phyloP scores from a whole-genome alignment of 92 coral and sea anemone genomes.

The Nematostella vectensis region DNA sequence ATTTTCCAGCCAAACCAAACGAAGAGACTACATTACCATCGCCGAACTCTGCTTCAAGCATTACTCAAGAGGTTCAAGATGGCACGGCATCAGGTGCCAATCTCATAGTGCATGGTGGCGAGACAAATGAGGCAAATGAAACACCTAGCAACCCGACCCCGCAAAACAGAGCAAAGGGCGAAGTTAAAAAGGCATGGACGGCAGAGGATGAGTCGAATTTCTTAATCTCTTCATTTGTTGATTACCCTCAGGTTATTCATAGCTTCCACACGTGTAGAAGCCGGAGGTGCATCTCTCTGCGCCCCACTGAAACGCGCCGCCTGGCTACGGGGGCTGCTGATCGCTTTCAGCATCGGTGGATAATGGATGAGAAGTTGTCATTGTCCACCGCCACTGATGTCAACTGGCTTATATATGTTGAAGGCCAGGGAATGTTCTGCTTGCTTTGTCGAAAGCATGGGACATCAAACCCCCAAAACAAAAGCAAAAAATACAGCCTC shows the following conservation, averaged over 20 bases:
- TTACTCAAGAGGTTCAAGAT: too few species aligned
- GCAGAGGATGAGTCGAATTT: constrained; percentile 2
- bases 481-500: constrained; percentile 19
- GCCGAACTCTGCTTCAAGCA: too few species aligned
- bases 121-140: too few species aligned
- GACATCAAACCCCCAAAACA: constrained; percentile 17
- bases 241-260: background rate
- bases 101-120: too few species aligned
- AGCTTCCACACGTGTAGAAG: constrained; percentile 4
- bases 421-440: constrained; percentile 49
- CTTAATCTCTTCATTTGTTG: constrained; percentile 3
- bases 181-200: too few species aligned
- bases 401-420: constrained; percentile 23
- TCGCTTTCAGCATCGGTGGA: constrained; percentile 11
- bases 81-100: too few species aligned
- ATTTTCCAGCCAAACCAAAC: too few species aligned
- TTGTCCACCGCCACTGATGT: constrained; percentile 1
- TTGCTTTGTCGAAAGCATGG: constrained; percentile 30
- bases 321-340: background rate
- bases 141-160: too few species aligned
- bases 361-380: background rate
- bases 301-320: background rate
- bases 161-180: too few species aligned
- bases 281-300: constrained; percentile 1
- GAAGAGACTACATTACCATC: too few species aligned